Conservation (phyloP, 2,888 invertebrate genomes). For the Caenorhabditis sp. region DNA sequence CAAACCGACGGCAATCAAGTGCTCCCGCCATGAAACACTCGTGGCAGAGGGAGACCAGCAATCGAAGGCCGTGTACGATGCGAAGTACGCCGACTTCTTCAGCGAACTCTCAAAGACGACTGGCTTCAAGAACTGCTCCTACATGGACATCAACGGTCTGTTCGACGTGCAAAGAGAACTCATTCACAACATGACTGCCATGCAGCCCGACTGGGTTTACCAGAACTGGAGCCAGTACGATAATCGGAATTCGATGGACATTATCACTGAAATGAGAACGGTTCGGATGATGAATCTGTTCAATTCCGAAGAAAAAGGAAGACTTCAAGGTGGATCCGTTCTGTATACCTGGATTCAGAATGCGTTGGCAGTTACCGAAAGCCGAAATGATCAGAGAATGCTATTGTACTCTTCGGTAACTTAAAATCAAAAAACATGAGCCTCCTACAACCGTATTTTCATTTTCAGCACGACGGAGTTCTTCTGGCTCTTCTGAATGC, state of each 20-base stretch:
- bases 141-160: constrained; percentile 56
- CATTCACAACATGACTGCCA: constrained; percentile 53
- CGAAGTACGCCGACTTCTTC: constrained; percentile 67
- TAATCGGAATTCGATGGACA: constrained; percentile 59
- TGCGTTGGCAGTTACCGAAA: constrained; percentile 60
- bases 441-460: neutral
- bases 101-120: constrained; percentile 57
- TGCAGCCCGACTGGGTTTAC: constrained; percentile 70
- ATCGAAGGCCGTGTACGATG: constrained; percentile 24
- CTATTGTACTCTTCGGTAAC: constrained; percentile 70
- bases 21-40: constrained; percentile 44
- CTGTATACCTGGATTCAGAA: constrained; percentile 67
- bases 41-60: constrained; percentile 27
- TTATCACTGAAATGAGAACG: constrained; percentile 59
- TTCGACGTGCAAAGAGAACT: constrained; percentile 69
- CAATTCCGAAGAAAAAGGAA: constrained; percentile 47
- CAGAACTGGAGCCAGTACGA: constrained; percentile 67
- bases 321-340: constrained; percentile 64
- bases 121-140: constrained; percentile 58
- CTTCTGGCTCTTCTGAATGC: constrained; percentile 67
- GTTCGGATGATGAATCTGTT: constrained; percentile 44
- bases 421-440: neutral
- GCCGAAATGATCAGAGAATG: constrained; percentile 61
- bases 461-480: constrained; percentile 73
- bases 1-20: constrained; percentile 57